Evolutionary conservation across 2,113 vertebrate genomes (phyloP).

Genomic region (Brachirus orientalis): DNA sequence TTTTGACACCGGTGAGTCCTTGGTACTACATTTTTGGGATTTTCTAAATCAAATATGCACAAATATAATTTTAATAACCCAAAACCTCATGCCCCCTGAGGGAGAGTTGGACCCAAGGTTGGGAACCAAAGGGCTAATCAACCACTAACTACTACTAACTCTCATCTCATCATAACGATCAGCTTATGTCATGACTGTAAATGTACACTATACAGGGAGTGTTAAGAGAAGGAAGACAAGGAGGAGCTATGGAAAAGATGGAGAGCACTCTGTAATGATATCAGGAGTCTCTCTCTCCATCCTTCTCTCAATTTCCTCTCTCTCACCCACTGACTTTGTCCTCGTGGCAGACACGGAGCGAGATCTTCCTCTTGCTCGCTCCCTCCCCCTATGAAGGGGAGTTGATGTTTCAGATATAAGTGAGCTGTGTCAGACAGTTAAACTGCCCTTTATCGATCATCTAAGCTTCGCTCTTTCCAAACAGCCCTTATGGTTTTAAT

Average conservation of each 20-base stretch:
- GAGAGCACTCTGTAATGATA: conserved; percentile 57
- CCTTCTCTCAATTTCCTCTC: background rate
- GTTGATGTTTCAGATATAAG: conserved; percentile 82
- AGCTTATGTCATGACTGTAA: background rate
- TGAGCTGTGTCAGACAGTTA: conserved; percentile 81
- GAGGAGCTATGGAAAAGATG: conserved; percentile 14
- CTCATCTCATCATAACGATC: too few relatives aligned
- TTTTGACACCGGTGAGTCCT: too few relatives aligned
- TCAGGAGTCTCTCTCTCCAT: conserved; percentile 49
- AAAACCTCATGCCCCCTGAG: too few relatives aligned
- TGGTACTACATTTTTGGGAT: too few relatives aligned
- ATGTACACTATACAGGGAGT: conserved; percentile 23
- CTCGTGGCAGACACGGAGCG: too few relatives aligned
- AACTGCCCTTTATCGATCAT: conserved; percentile 81
- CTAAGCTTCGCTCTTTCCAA: conserved; percentile 74
- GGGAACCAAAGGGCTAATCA: too few relatives aligned
- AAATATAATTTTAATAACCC: too few relatives aligned
- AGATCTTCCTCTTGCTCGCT: conserved; percentile 5
- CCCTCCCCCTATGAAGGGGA: conserved; percentile 42
- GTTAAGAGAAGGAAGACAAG: conserved; percentile 18
- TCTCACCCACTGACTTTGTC: background rate
- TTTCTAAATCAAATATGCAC: too few relatives aligned
- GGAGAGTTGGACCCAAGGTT: too few relatives aligned
- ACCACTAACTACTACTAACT: too few relatives aligned
- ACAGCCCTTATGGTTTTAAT: conserved; percentile 78